Base-by-base conservation (phyloP, 2,113 vertebrate species). In the Onychostoma macrolepis region DNA sequence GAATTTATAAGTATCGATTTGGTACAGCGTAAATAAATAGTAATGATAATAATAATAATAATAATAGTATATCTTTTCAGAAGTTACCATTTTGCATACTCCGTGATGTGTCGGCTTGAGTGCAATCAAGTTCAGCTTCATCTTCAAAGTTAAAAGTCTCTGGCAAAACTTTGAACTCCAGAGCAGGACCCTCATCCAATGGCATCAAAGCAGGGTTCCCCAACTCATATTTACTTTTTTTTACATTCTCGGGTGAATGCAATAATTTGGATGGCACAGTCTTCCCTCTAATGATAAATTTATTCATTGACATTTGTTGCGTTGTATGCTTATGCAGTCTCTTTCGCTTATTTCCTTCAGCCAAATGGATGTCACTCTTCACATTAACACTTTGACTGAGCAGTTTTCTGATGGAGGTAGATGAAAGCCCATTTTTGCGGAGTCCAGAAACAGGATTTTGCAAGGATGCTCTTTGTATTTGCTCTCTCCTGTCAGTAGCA, bases 131-230 rank as follows among this genome's bases (percentile, higher is more conserved):
- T 74, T 84, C 67, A 30, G 28, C 48, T 58, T 17, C 83, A n/a
- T 91, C 92, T 67, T 82, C 69, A 43, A 95, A 92, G 84, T 38
- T 76, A 86, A 94, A 95, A 80, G 90, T 89, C 1, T 84, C 85
- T 10, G 94, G 94, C 53, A 94, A 86, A 71, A 95, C 90, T 1
- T 56, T 92, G 84, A 93, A 94, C 26, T 78, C 90, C 85, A 95
- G 82, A 53, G 88, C 24, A 7, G 15, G n/a, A 12, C 88, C 89
- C 2, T 83, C 71, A 9, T 87, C 3, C 10, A 83, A 15, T 56
- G 85, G 75, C 21, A 4, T 26, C 9, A 11, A 28, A 84, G 56
- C 17, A 10, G 28, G 6, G 33, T 63, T 88, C 86, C 74, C 19
- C 15, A 79, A 65, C 33, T 89, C 72, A 17, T 36, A 5, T 21